These are phyloP conservation scores for Sternotherus odoratus DNA, from an alignment of 2,797 vertebrate genomes.

Conservation along the genomic window DNA sequence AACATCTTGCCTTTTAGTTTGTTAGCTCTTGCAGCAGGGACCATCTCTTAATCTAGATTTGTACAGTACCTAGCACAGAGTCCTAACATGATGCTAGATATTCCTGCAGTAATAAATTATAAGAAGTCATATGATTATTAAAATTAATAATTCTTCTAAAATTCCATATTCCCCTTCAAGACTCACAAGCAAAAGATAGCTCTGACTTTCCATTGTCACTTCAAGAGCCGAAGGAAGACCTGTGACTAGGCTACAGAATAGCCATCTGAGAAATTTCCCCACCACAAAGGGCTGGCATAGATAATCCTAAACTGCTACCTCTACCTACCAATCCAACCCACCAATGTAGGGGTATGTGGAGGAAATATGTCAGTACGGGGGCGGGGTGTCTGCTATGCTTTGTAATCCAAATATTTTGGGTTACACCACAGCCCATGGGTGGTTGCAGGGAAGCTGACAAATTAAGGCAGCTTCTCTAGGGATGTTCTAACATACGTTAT, in stretches of 20 bases:
- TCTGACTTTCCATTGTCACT: neutral
- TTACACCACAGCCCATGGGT: neutral
- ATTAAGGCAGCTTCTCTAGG: neutral
- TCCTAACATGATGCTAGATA: too few species aligned
- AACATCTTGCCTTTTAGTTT: neutral
- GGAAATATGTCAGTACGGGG: neutral
- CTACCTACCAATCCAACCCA: rapidly evolving
- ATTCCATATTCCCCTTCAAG: neutral
- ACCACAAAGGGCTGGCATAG: neutral
- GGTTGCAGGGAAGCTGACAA: neutral
- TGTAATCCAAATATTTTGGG: neutral
- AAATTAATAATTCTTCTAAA: neutral
- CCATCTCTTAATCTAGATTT: too few species aligned
- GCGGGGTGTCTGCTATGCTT: neutral
- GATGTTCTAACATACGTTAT: neutral
- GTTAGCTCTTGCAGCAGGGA: neutral
- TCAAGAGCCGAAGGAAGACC: neutral
- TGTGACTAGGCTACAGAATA: neutral
- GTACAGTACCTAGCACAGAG: too few species aligned
- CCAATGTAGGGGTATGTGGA: rapidly evolving
- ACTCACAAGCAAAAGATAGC: neutral
- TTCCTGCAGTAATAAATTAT: too few species aligned
- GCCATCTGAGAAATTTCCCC: neutral
- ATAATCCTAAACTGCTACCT: neutral
- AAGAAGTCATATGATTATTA: neutral